Percentiles rank a stretch among this genome's conserved stretches.
phyloP scores from a whole-genome alignment of 1,140 invertebrate species.

The Reticulitermes speratus region DNA sequence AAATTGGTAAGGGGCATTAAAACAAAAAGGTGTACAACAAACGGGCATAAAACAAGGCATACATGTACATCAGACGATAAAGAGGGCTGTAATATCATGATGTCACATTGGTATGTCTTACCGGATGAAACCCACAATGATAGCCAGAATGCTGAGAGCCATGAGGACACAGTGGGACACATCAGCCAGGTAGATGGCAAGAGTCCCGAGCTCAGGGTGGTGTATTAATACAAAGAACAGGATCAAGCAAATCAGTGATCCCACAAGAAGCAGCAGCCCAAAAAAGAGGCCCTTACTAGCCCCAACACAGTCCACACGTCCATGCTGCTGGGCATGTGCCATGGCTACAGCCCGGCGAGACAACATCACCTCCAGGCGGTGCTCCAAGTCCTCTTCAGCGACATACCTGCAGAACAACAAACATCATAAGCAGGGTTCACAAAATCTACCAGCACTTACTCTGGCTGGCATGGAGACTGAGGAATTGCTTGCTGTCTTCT shows the following conservation, averaged over 20 bases:
- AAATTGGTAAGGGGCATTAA: too few relatives aligned
- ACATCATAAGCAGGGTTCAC: not conserved
- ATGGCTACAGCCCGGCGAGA: slow-evolving; percentile 78
- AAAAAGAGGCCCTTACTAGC: slow-evolving; percentile 93
- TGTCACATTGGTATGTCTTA: slow-evolving; percentile 45
- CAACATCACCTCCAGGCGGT: slow-evolving; percentile 78
- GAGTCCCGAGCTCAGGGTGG: slow-evolving; percentile 71
- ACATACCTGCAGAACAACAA: slow-evolving; percentile 55
- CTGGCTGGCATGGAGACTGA: too few relatives aligned
- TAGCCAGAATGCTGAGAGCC: slow-evolving; percentile 82
- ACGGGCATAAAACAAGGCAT: too few relatives aligned
- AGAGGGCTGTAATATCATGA: too few relatives aligned
- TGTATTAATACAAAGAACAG: slow-evolving; percentile 91
- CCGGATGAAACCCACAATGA: slow-evolving; percentile 86
- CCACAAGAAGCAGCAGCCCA: slow-evolving; percentile 83
- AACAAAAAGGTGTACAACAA: too few relatives aligned
- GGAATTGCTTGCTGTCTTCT: too few relatives aligned
- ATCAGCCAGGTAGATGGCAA: slow-evolving; percentile 88
- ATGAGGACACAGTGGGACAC: slow-evolving; percentile 86
- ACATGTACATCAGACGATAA: not conserved
- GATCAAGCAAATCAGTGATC: slow-evolving; percentile 89
- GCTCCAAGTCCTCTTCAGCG: slow-evolving; percentile 81
- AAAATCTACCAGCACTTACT: not conserved
- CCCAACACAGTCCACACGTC: slow-evolving; percentile 86
- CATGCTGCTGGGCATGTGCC: slow-evolving; percentile 70